Base-by-base conservation (phyloP, 2,797 vertebrate genomes). In the Acanthiza pusilla region DNA sequence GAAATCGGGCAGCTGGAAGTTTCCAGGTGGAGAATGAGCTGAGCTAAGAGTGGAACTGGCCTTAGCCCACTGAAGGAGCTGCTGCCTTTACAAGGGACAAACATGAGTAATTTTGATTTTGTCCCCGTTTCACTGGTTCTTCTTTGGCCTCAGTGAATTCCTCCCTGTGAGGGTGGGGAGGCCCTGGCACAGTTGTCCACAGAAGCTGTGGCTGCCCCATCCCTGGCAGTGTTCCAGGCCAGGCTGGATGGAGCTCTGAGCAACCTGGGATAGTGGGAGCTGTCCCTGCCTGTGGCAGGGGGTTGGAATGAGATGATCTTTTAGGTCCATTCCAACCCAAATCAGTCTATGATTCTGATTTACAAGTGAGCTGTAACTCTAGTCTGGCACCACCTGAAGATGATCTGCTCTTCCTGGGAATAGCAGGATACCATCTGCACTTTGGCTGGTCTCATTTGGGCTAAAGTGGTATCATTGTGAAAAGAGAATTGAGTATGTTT, bases 231-330 rank as follows among this genome's bases (percentile, higher is more conserved):
- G 79, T 32, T 1, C 36, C 2, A 50, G 63, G 36, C 4, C 38
- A 77, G 73, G 25, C 0, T 72, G 26, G 58, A 65, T 32, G n/a
- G 17, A 13, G 18, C 10, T 65, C 7, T 1, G 45, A 72, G 30
- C 4, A 47, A 3, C 1, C 21, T 65, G 66, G 38, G 3, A 0
- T 6, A 10, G 13, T 9, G 30, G 29, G 27, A 77, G 10, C 3
- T 53, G n/a, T 45, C 57, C 43, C 23, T 70, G 57, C 3, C 13
- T 7, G 20, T 32, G 38, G 72, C 29, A 57, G 23, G 7, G 16
- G 11, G 0, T 16, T 30, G 45, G 17, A 53, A 32, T 0, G 0
- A 25, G 21, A 6, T 14, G 38, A 34, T 18, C 2, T 51, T 34
- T 40, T 26, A 58, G 13, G 4, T 10, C 38, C 29, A 23, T 65